Percentiles rank a stretch among this genome's conserved stretches.
These are phyloP conservation scores for Diorhabda sublineata DNA, from an alignment of 1,140 invertebrate species.

Conservation along the genomic window DNA sequence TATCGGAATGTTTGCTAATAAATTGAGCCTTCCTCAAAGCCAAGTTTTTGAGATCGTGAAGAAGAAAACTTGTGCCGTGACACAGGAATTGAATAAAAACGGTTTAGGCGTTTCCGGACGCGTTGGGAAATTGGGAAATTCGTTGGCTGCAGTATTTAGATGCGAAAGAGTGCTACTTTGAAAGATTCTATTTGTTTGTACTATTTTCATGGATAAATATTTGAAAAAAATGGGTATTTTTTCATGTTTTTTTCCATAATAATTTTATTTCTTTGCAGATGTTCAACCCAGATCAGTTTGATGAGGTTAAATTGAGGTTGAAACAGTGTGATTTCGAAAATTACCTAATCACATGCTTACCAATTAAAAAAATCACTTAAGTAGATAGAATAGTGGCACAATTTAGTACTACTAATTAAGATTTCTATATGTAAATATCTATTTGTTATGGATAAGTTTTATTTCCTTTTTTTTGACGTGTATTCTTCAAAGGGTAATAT, in stretches of 20 bases:
- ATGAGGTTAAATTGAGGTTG: conserved; percentile 43
- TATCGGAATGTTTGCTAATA: no score
- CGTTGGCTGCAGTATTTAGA: no score
- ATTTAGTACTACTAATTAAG: background rate
- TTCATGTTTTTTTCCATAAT: background rate
- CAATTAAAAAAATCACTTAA: background rate
- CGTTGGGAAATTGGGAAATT: no score
- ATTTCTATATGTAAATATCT: background rate
- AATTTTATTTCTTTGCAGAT: conserved; percentile 47
- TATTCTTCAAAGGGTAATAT: background rate
- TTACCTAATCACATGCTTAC: conserved; percentile 2
- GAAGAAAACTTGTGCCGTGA: no score
- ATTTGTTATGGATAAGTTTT: background rate
- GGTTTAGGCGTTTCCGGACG: no score
- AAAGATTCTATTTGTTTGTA: no score
- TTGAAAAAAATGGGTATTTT: no score
- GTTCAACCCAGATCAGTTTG: conserved; percentile 61
- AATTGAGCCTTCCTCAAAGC: no score
- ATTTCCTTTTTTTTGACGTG: background rate
- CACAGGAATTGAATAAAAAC: no score
- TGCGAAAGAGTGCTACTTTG: no score
- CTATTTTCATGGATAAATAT: no score
- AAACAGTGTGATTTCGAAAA: background rate
- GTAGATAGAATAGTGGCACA: background rate
- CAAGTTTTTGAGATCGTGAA: no score